Evolutionary conservation across 1,140 invertebrate species (phyloP).

Genomic region (Bacillus rossius): DNA sequence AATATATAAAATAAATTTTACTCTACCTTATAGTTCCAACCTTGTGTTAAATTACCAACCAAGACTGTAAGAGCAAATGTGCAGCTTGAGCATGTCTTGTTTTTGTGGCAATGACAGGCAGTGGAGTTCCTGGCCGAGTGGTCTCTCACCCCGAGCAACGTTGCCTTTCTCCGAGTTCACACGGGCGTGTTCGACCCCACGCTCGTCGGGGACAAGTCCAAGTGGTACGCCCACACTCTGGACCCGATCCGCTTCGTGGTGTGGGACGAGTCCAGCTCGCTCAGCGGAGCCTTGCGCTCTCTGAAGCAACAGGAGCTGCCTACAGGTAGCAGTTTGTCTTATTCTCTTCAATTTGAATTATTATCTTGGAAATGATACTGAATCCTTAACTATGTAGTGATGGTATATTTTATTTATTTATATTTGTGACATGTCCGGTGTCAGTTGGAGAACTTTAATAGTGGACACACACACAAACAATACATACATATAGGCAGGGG

Average conservation of each 20-base stretch:
- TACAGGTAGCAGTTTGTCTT: slow-evolving; percentile 46
- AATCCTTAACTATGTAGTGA: background rate
- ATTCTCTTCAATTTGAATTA: background rate
- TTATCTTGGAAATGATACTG: background rate
- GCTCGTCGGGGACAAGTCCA: slow-evolving; percentile 89
- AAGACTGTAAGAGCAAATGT: too few relatives aligned
- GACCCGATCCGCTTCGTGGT: slow-evolving; percentile 89
- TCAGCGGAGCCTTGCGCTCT: slow-evolving; percentile 67
- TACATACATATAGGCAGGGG: too few relatives aligned
- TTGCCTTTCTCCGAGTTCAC: slow-evolving; percentile 94
- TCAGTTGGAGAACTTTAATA: background rate
- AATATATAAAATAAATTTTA: too few relatives aligned
- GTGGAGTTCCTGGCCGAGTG: slow-evolving; percentile 99
- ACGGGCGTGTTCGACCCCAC: slow-evolving; percentile 93
- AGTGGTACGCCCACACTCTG: slow-evolving; percentile 85
- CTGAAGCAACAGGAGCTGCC: slow-evolving; percentile 74
- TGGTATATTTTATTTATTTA: background rate
- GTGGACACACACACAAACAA: too few relatives aligned
- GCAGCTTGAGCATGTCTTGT: too few relatives aligned
- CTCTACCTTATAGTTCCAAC: too few relatives aligned
- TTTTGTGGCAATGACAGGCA: slow-evolving; percentile 53
- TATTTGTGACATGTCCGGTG: too few relatives aligned
- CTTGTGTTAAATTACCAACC: too few relatives aligned
- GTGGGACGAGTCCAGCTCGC: slow-evolving; percentile 80
- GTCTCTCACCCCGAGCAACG: slow-evolving; percentile 94